Conservation (phyloP, 2,113 vertebrate genomes). For the Copsychus sechellarum region DNA sequence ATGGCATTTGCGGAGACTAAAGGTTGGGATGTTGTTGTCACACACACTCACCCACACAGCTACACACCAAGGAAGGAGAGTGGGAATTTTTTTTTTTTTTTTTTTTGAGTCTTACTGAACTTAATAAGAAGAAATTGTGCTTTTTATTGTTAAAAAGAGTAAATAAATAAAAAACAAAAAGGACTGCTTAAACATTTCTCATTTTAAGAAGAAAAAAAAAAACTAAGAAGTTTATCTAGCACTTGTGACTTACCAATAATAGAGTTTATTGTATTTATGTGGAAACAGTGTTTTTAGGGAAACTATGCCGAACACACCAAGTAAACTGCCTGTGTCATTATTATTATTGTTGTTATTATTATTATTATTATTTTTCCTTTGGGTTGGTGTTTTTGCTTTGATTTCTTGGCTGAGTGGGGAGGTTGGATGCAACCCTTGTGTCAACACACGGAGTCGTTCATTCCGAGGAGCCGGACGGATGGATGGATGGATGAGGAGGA, state of each 20-base stretch:
- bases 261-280: slow-evolving; percentile 88
- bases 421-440: slow-evolving; percentile 7
- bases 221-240: slow-evolving; percentile 77
- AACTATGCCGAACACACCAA: slow-evolving; percentile 64
- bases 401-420: slow-evolving; percentile 31
- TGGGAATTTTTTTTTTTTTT: neutral
- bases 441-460: neutral
- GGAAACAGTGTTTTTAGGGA: slow-evolving; percentile 82
- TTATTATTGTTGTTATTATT: neutral
- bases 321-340: slow-evolving; percentile 71
- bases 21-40: slow-evolving; percentile 58
- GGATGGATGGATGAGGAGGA: neutral
- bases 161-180: slow-evolving; percentile 65
- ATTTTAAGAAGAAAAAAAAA: slow-evolving; percentile 77
- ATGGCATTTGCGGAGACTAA: slow-evolving; percentile 57
- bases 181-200: slow-evolving; percentile 81
- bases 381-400: slow-evolving; percentile 33
- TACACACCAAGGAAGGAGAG: slow-evolving; percentile 54
- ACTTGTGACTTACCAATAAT: slow-evolving; percentile 84
- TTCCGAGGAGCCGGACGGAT: neutral
- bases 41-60: neutral
- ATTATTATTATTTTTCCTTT: slow-evolving; percentile 7
- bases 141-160: slow-evolving; percentile 79
- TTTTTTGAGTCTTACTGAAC: slow-evolving; percentile 68
- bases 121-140: slow-evolving; percentile 77